Evolutionary conservation across 53 echinoderm and acorn worm species (phyloP).

Genomic region (Hippasteria phrygiana): DNA sequence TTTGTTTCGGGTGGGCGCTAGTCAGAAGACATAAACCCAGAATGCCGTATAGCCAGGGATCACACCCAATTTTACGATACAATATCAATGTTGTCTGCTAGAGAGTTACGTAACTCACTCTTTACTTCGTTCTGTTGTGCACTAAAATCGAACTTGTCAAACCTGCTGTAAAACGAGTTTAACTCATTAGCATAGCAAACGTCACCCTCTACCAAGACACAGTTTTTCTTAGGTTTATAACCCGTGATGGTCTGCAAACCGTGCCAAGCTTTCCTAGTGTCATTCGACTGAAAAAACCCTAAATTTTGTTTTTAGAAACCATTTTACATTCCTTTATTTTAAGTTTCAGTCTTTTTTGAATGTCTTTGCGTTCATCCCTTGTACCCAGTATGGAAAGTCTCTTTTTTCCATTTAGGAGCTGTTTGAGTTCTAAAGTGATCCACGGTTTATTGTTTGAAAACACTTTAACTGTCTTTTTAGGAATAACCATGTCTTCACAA

Average conservation of each 20-base stretch:
- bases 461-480: neutral
- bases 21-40: no score
- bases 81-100: no score
- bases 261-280: slow-evolving; percentile 1
- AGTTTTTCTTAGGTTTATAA: neutral
- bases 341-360: slow-evolving; percentile 1
- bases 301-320: neutral
- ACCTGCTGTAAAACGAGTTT: neutral
- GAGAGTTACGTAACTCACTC: neutral
- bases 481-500: neutral
- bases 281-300: slow-evolving; percentile 4
- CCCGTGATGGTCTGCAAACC: neutral
- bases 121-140: neutral
- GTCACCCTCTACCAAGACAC: neutral
- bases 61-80: no score
- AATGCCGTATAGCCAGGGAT: no score
- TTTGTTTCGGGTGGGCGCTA: no score
- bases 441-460: neutral
- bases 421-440: neutral
- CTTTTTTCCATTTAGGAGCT: neutral
- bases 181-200: neutral
- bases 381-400: neutral
- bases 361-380: neutral
- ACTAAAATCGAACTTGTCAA: slow-evolving; percentile 7
- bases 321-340: neutral